Conservation (phyloP, 2,113 vertebrate genomes). For the Melozone crissalis region DNA sequence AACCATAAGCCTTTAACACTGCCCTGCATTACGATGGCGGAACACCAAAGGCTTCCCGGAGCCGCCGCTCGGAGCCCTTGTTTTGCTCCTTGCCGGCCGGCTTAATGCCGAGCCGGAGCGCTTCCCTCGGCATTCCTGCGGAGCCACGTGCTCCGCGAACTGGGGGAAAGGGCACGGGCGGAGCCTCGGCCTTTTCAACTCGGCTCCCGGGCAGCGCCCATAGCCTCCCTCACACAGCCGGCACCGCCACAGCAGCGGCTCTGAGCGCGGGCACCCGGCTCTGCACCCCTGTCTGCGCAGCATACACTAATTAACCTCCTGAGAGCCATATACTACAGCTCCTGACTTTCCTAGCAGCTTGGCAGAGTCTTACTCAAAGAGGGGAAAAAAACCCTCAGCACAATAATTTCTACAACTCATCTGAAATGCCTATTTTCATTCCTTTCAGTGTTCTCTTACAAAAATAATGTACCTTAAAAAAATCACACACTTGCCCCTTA, state of each 20-base stretch:
- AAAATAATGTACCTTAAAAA: neutral
- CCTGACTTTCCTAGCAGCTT: neutral
- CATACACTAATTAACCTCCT: neutral
- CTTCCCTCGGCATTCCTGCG: constrained; percentile 39
- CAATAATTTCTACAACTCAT: neutral
- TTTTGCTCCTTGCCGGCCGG: neutral
- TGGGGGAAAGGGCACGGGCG: constrained; percentile 47
- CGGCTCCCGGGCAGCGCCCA: neutral
- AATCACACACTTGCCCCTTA: neutral
- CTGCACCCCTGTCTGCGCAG: neutral
- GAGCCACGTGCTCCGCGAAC: neutral
- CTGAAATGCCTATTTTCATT: neutral
- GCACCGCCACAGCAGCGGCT: neutral
- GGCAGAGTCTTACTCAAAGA: neutral
- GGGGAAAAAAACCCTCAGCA: neutral
- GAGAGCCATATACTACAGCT: neutral
- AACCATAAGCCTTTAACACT: neutral
- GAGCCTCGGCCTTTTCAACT: neutral
- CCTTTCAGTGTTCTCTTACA: too few relatives aligned
- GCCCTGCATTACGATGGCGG: neutral
- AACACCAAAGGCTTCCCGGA: neutral
- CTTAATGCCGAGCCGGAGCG: neutral
- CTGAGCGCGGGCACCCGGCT: neutral
- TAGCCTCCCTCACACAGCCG: neutral
- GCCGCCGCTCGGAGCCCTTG: neutral